A percentile compares a stretch with the other conserved stretches of the same genome.
Conservation (phyloP, 2,888 invertebrate species). For the Busseola fusca region DNA sequence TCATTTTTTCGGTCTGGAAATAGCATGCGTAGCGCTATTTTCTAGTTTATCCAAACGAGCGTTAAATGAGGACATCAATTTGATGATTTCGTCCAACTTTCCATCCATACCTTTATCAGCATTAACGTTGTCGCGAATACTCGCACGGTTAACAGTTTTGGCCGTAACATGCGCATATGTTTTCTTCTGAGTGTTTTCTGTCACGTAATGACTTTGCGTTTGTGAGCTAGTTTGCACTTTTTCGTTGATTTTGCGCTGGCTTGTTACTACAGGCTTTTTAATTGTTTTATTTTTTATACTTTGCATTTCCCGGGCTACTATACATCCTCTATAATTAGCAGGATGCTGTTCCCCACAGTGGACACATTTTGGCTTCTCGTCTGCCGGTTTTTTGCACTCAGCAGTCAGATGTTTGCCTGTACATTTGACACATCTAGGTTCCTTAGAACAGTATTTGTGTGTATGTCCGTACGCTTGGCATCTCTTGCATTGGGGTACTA, state of each 20-base stretch:
- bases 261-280: background rate
- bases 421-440: no score
- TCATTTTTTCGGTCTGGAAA: no score
- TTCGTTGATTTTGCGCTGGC: no score
- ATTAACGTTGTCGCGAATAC: no score
- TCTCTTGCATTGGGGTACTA: background rate
- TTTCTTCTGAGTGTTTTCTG: background rate
- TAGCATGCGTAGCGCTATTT: background rate
- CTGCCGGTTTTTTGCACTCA: background rate
- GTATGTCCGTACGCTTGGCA: background rate
- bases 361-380: background rate
- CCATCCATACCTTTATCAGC: no score
- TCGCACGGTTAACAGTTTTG: background rate
- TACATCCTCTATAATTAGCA: background rate
- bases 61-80: no score
- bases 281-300: background rate
- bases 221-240: no score
- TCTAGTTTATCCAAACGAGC: background rate
- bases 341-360: background rate
- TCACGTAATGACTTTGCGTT: background rate
- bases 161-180: background rate
- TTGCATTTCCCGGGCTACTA: background rate
- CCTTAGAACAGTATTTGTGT: background rate
- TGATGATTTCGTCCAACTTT: no score
- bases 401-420: no score